Evolutionary conservation across 1,140 invertebrate species (phyloP).

Genomic region (Drosophila setifemur): DNA sequence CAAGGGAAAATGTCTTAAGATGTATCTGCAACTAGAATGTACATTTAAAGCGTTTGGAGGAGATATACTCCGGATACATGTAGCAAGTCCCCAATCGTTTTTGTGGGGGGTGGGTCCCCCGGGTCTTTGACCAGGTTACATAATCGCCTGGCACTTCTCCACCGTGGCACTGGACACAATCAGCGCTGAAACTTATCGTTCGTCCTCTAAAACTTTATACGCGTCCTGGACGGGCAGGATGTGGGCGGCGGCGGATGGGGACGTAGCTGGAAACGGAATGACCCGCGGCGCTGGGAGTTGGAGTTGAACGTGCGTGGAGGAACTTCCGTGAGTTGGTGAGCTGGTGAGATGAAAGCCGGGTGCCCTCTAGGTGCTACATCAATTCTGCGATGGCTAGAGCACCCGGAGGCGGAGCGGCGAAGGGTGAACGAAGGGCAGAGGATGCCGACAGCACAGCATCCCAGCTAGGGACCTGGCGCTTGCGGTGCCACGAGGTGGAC

Average conservation of each 20-base stretch:
- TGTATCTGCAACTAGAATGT: too few relatives aligned
- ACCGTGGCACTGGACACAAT: slow-evolving; percentile 41
- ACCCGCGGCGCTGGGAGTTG: slow-evolving; percentile 48
- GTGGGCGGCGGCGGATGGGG: neutral
- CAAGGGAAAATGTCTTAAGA: too few relatives aligned
- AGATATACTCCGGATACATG: too few relatives aligned
- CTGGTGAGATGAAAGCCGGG: neutral
- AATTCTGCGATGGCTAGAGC: slow-evolving; percentile 69
- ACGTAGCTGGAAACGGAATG: slow-evolving; percentile 36
- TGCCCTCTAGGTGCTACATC: slow-evolving; percentile 72
- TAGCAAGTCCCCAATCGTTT: too few relatives aligned
- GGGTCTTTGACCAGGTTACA: slow-evolving; percentile 41
- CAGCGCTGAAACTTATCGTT: slow-evolving; percentile 70
- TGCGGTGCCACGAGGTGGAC: slow-evolving; percentile 27
- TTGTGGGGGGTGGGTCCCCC: neutral
- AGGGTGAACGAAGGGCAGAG: slow-evolving; percentile 10
- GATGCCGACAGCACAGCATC: slow-evolving; percentile 45
- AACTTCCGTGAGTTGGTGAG: slow-evolving; percentile 5
- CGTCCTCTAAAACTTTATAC: slow-evolving; percentile 73
- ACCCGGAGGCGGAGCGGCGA: slow-evolving; percentile 13
- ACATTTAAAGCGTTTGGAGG: too few relatives aligned
- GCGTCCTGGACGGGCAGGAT: slow-evolving; percentile 34
- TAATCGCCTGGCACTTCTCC: slow-evolving; percentile 33
- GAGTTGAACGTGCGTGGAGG: slow-evolving; percentile 59
- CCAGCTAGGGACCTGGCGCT: slow-evolving; percentile 49